Evolutionary conservation across 2,113 vertebrate species (phyloP).

Genomic region (Dromas ardeola): DNA sequence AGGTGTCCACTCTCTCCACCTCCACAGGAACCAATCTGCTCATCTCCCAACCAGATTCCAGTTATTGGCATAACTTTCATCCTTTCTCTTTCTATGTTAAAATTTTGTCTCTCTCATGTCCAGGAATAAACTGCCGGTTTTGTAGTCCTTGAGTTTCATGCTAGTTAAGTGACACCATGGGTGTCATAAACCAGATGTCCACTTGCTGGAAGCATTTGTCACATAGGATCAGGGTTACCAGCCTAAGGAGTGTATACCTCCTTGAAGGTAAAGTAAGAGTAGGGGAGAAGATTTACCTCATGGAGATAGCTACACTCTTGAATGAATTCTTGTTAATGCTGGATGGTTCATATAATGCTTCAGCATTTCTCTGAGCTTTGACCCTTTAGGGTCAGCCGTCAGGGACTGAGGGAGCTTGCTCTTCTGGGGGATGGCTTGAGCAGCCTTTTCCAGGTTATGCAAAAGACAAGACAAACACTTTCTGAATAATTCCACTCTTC

Average conservation of each 20-base stretch:
- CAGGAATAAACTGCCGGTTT: background rate
- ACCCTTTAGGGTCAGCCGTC: background rate
- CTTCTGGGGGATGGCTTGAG: background rate
- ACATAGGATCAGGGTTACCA: background rate
- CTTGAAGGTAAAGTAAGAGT: background rate
- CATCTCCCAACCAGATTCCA: background rate
- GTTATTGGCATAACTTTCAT: background rate
- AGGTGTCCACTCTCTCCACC: background rate
- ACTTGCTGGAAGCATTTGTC: background rate
- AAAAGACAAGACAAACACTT: background rate
- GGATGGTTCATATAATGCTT: background rate
- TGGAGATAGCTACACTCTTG: background rate
- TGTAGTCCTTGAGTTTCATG: background rate
- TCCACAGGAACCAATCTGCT: background rate
- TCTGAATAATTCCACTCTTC: background rate
- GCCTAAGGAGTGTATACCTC: background rate
- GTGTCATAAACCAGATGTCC: background rate
- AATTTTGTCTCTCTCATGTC: background rate
- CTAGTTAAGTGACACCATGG: background rate
- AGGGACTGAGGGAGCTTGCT: background rate
- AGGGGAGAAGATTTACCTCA: background rate
- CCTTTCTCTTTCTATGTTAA: background rate
- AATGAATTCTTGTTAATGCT: background rate
- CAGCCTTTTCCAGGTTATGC: background rate
- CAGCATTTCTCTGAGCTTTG: background rate